phyloP scores from a whole-genome alignment of 2,797 vertebrate genomes.

The Anomalospiza imberbis region DNA sequence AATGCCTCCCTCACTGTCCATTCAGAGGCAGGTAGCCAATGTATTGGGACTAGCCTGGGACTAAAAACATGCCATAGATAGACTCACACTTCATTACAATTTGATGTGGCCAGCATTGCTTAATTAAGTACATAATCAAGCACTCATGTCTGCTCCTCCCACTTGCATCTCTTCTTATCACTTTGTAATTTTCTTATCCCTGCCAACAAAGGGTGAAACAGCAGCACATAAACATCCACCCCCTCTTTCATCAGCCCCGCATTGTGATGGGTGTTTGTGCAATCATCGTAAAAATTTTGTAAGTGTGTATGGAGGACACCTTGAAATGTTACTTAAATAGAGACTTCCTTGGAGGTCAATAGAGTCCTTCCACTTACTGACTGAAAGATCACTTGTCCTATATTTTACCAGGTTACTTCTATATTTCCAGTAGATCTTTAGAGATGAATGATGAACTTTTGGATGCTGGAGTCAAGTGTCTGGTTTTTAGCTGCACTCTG shows the following conservation, averaged over 20 bases:
- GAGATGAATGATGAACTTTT: background rate
- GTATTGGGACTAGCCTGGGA: background rate
- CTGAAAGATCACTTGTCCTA: background rate
- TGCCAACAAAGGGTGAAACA: slow-evolving; percentile 4
- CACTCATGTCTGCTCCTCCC: background rate
- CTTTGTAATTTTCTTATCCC: background rate
- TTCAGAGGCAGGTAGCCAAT: background rate
- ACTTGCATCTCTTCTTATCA: background rate
- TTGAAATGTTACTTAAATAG: background rate
- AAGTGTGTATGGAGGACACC: background rate
- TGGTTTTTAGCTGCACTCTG: background rate
- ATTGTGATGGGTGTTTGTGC: background rate
- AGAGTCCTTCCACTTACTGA: background rate
- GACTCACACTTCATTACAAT: background rate
- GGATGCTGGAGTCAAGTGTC: background rate
- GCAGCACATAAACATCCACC: slow-evolving; percentile 11
- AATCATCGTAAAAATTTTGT: background rate
- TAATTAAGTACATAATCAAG: slow-evolving; percentile 8
- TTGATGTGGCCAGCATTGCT: slow-evolving; percentile 27
- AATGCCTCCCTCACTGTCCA: background rate
- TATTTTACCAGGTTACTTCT: background rate
- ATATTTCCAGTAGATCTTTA: background rate
- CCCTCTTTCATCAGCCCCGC: background rate
- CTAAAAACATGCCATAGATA: background rate
- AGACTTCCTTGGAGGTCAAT: background rate